Conservation (phyloP, 2,888 invertebrate species). For the Carpatolechia fugitivella region DNA sequence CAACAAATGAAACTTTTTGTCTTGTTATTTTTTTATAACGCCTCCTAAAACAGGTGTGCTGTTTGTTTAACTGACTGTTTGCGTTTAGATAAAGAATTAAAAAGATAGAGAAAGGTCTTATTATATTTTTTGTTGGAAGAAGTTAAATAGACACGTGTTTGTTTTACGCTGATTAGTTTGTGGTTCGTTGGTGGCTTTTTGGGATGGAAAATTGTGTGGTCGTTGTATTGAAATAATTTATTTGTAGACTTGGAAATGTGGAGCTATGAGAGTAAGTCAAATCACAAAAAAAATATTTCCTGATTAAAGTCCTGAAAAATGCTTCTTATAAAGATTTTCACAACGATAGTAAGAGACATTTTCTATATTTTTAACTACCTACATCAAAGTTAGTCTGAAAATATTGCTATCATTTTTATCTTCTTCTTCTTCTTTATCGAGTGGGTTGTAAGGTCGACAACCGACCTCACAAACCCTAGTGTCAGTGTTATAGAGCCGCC, state of each 20-base stretch:
- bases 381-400: too few species aligned
- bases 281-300: neutral
- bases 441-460: too few species aligned
- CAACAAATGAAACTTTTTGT: slow-evolving; percentile 44
- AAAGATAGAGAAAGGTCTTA: slow-evolving; percentile 46
- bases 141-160: slow-evolving; percentile 19
- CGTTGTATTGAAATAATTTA: neutral
- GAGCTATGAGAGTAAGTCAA: too few species aligned
- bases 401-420: too few species aligned
- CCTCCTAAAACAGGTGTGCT: slow-evolving; percentile 41
- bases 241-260: neutral
- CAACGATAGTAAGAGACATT: too few species aligned
- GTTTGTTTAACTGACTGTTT: slow-evolving; percentile 40
- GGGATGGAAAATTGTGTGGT: slow-evolving; percentile 1
- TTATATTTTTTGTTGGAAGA: slow-evolving; percentile 34
- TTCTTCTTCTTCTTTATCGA: too few species aligned
- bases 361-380: too few species aligned
- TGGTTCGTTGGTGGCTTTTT: slow-evolving; percentile 24
- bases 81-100: slow-evolving; percentile 50
- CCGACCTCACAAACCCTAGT: too few species aligned
- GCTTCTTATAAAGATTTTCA: too few species aligned
- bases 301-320: too few species aligned
- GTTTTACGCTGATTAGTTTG: slow-evolving; percentile 24
- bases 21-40: slow-evolving; percentile 13
- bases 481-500: too few species aligned